Base-by-base conservation (phyloP, 1,140 invertebrate species). In the Danaus melanippus region DNA sequence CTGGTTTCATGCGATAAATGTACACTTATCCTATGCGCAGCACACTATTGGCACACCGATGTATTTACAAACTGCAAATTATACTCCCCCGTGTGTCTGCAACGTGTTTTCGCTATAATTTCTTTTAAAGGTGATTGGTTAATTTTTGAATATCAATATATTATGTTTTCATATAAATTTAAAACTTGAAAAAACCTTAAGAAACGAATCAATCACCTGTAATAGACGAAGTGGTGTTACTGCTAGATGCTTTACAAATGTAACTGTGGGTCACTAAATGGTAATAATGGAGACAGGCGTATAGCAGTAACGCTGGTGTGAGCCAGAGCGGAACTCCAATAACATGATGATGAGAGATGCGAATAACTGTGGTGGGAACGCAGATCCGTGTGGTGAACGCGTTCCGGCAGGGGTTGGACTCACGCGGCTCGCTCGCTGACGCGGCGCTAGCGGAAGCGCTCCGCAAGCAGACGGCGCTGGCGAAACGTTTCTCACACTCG, bases 311-410 rank as follows among this genome's bases (percentile, higher is more conserved):
- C 9, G 17, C 10, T 42, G 15, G 15, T 15, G 56, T 46, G 65
- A 46, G 58, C 50, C 48, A 55, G 50, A 43, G 59, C 53, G 62
- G 21, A 7, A 32, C 2, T 32, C 21, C 4, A 8, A 5, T 32
- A 8, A 32, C 43, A 58, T 12, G 39, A 46, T 41, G 15, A 62
- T 21, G 66, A 15, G 60, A 49, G 47, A 45, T 43, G 56, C 43
- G 39, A 41, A 44, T 50, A 12, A 49, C 17, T 56, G 60, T 51
- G 39, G 44, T 64, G 47, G 59, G 61, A 50, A 62, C 62, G 80
- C 78, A 85, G 96, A 98, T 98, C 88, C 96, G 97, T 91, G 97
- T 98, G 92, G 96, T 98, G 89, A 98, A 98, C 91, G 97, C 97
- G 90, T 98, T 98, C 92, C 96, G 97, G 88, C 96, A 98, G 92